Evolutionary conservation across 2,888 invertebrate genomes (phyloP).

Genomic region (Mellilla xanthometata): DNA sequence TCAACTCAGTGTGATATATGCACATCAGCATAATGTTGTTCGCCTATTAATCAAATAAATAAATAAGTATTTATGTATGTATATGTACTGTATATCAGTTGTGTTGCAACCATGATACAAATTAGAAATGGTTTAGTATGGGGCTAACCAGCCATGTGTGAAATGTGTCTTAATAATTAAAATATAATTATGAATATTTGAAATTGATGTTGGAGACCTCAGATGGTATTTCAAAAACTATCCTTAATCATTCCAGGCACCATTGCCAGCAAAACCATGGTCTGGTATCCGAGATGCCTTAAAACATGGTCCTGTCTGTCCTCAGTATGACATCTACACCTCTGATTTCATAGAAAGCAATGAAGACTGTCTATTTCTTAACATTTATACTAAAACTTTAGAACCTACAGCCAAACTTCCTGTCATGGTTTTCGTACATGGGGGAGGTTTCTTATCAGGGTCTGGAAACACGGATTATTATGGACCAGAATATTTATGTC

Average conservation of each 20-base stretch:
- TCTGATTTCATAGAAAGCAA: slow-evolving; percentile 43
- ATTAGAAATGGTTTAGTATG: too few species aligned
- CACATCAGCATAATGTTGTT: too few species aligned
- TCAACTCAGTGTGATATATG: too few species aligned
- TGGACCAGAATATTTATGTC: slow-evolving; percentile 62
- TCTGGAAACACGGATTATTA: slow-evolving; percentile 53
- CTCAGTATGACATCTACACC: slow-evolving; percentile 51
- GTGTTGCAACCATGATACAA: too few species aligned
- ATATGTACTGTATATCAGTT: too few species aligned
- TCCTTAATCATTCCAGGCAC: slow-evolving; percentile 47
- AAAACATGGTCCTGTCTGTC: slow-evolving; percentile 58
- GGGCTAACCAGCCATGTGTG: too few species aligned
- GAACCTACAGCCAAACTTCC: slow-evolving; percentile 40
- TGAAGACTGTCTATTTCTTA: slow-evolving; percentile 62
- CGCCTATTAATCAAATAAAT: too few species aligned
- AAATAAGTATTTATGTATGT: too few species aligned
- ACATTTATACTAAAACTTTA: slow-evolving; percentile 50
- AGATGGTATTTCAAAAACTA: too few species aligned
- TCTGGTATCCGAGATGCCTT: slow-evolving; percentile 54
- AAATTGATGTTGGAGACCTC: too few species aligned
- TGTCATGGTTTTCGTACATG: slow-evolving; percentile 70
- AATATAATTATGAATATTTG: too few species aligned
- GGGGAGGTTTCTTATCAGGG: slow-evolving; percentile 61
- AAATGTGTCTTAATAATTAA: too few species aligned
- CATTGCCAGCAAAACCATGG: slow-evolving; percentile 53